Evolutionary conservation across 1,140 invertebrate species (phyloP), one percentile per base, ranked within the genome.

Genomic region (Apis dorsata): DNA sequence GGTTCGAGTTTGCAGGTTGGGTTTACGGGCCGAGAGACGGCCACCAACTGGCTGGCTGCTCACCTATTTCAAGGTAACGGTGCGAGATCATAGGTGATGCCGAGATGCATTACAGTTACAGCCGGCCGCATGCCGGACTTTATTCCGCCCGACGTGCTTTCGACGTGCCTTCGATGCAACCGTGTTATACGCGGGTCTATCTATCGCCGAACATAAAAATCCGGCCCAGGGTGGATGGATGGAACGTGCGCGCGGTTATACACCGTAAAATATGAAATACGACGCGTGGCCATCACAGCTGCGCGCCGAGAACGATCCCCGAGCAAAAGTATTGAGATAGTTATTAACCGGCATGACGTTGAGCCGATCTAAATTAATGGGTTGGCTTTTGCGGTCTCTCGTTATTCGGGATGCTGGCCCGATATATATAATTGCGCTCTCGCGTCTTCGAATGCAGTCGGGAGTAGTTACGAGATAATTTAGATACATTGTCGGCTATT

Each of bases 61-160:
- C 85, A 83, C 82, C 85, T 82, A 85, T 82, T 89, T 84, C 85
- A 72, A 83, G 80, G 83, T 88, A 90, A 90, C 88, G 88, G 88
- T 90, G 66, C 85, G 75, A 83, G 88, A 90, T 87, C 88, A 90
- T 90, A 88, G 88, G 87, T 90, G 87, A 90, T 81, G 88, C 79
- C 34, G 83, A 88, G 85, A 85, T 88, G 87, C 84, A 88, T 82
- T 90, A 88, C 88, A 90, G 88, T 88, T 90, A 89, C 62, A 21
- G 66, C 57, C 24, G 71, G 51, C 19, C 75, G 60, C 63, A 51
- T 59, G 24, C 49, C 21, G 63, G 73, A 79, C 71, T 81, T 84
- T 65, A 72, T 78, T 71, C 60, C 44, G n/a, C 8, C 0, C 57
- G 63, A 34, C 63, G 70, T 69, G 34, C 2, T 63, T 80, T 51